A percentile compares a stretch with the other conserved stretches of the same genome.
Conservation (phyloP, 1,140 invertebrate genomes). For the Nephila pilipes region DNA sequence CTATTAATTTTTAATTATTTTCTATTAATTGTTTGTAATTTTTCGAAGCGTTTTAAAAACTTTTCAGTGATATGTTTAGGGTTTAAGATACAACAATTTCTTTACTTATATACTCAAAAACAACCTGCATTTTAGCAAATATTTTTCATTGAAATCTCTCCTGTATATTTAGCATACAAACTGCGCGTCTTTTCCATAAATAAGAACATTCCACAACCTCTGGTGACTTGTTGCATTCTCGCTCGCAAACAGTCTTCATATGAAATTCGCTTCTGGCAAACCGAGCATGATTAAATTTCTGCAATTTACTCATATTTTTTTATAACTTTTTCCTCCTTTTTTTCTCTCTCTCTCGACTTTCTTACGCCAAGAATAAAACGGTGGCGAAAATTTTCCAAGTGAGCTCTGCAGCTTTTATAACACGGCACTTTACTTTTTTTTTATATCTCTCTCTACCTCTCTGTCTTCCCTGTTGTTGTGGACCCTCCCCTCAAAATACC, state of each 20-base stretch:
- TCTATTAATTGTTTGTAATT: no score
- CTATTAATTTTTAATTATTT: no score
- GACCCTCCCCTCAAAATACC: neutral
- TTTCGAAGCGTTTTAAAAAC: no score
- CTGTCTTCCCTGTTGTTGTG: conserved; percentile 3
- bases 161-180: neutral
- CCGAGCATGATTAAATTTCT: conserved; percentile 69
- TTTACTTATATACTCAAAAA: no score
- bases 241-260: conserved; percentile 13
- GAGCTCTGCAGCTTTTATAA: conserved; percentile 18
- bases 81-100: no score
- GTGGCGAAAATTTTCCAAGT: conserved; percentile 54
- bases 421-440: conserved; percentile 3
- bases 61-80: no score
- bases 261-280: conserved; percentile 67
- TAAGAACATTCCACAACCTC: neutral
- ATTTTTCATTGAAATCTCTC: neutral
- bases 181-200: neutral
- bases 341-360: conserved; percentile 1
- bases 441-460: neutral
- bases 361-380: conserved; percentile 41
- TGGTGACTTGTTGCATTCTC: conserved; percentile 12
- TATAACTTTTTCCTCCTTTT: neutral
- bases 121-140: neutral
- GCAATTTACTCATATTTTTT: conserved; percentile 63